phyloP scores from a whole-genome alignment of 2,113 vertebrate species.

The Tenrec ecaudatus region DNA sequence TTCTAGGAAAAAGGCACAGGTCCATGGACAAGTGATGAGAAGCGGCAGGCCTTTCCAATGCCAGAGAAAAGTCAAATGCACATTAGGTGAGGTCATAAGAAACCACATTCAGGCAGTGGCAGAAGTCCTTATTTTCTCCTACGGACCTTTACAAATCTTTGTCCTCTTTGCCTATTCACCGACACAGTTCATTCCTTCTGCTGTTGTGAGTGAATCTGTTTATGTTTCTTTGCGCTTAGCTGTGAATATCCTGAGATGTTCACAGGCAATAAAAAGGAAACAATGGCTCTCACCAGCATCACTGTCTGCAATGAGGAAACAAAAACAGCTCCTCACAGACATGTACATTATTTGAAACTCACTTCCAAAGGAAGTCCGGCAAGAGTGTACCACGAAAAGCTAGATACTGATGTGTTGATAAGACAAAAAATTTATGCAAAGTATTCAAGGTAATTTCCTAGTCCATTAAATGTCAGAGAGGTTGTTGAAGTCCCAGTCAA shows the following conservation, averaged over 20 bases:
- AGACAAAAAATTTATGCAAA: background rate
- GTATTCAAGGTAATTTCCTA: background rate
- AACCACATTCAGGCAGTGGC: background rate
- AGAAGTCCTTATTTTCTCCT: background rate
- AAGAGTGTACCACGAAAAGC: background rate
- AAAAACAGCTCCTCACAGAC: background rate
- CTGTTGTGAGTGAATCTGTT: background rate
- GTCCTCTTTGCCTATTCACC: background rate
- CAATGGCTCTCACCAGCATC: background rate
- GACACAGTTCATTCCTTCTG: slow-evolving; percentile 19
- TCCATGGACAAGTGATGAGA: background rate
- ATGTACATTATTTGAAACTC: background rate
- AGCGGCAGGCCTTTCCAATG: background rate
- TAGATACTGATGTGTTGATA: background rate
- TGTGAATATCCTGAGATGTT: background rate
- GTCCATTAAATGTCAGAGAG: background rate
- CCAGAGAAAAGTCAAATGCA: background rate
- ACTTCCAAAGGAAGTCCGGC: background rate
- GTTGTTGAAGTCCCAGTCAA: background rate
- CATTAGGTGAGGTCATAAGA: background rate
- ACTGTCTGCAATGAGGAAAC: background rate
- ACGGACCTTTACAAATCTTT: background rate
- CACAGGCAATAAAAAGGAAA: slow-evolving; percentile 17
- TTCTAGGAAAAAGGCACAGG: background rate
- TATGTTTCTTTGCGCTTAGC: background rate